Evolutionary conservation across 64 coral and sea anemone genomes (phyloP).

Genomic region (Trachythela sp.): DNA sequence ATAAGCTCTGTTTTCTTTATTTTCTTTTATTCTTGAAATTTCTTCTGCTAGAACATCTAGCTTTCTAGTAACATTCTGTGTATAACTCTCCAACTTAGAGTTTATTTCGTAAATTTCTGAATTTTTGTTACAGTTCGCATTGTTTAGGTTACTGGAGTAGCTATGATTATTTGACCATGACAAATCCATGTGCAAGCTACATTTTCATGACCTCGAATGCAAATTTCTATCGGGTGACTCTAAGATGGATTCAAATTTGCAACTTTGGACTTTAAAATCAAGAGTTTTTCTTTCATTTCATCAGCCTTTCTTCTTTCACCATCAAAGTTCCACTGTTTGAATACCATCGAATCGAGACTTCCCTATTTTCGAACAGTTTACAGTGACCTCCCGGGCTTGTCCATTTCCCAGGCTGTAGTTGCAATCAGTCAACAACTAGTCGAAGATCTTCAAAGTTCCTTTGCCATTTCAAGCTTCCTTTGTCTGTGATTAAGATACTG

Average conservation of each 20-base stretch:
- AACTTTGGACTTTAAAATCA: not conserved
- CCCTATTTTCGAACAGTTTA: not conserved
- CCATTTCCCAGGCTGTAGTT: not conserved
- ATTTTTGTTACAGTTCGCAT: not conserved
- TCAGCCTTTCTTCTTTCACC: not conserved
- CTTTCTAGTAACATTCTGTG: not conserved
- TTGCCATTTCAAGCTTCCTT: too few species aligned
- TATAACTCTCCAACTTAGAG: not conserved
- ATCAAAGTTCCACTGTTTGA: not conserved
- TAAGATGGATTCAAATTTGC: not conserved
- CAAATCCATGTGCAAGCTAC: not conserved
- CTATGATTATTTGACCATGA: not conserved
- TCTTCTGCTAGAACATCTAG: constrained; percentile 1
- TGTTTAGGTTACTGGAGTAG: not conserved
- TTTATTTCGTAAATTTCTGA: not conserved
- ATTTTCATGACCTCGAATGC: not conserved
- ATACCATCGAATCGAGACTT: not conserved
- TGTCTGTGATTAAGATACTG: too few species aligned
- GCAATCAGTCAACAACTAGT: too few species aligned
- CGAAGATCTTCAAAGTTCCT: too few species aligned
- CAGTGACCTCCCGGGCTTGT: not conserved
- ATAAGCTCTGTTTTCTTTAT: not conserved
- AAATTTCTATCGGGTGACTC: not conserved
- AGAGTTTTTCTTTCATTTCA: not conserved
- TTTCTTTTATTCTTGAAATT: not conserved